Conservation (phyloP, 2,888 invertebrate genomes). For the Blastobasis adustella region DNA sequence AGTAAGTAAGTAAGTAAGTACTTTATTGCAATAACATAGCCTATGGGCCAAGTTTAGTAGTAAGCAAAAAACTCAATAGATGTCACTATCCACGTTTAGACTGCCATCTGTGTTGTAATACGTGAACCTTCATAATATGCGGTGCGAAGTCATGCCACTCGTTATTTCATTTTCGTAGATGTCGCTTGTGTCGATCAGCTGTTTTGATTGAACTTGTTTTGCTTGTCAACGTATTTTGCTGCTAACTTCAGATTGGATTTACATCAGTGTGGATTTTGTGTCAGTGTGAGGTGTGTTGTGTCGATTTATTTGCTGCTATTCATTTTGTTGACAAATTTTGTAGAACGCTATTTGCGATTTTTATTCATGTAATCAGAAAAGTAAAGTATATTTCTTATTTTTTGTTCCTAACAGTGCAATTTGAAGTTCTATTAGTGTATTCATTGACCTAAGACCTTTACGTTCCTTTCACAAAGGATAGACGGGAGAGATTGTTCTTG, state of each 20-base stretch:
- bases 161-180: slow-evolving; percentile 13
- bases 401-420: slow-evolving; percentile 9
- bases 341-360: slow-evolving; percentile 15
- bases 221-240: slow-evolving; percentile 23
- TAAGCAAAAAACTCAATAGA: neutral
- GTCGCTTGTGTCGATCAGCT: slow-evolving; percentile 41
- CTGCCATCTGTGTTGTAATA: too few species aligned
- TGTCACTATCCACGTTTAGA: neutral
- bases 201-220: slow-evolving; percentile 42
- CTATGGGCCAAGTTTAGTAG: too few species aligned
- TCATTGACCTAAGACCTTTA: slow-evolving; percentile 24
- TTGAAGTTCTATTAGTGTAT: slow-evolving; percentile 18
- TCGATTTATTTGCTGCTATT: slow-evolving; percentile 26
- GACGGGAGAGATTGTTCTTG: slow-evolving; percentile 27
- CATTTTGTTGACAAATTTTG: slow-evolving; percentile 37
- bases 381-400: neutral
- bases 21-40: too few species aligned
- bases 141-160: too few species aligned
- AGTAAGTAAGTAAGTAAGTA: too few species aligned
- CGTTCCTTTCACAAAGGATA: slow-evolving; percentile 57
- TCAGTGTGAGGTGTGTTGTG: slow-evolving; percentile 36
- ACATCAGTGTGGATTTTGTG: slow-evolving; percentile 37
- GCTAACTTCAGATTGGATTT: slow-evolving; percentile 41
- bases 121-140: too few species aligned
- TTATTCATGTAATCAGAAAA: slow-evolving; percentile 15